phyloP scores from a whole-genome alignment of 2,113 vertebrate species.

The Carollia perspicillata region DNA sequence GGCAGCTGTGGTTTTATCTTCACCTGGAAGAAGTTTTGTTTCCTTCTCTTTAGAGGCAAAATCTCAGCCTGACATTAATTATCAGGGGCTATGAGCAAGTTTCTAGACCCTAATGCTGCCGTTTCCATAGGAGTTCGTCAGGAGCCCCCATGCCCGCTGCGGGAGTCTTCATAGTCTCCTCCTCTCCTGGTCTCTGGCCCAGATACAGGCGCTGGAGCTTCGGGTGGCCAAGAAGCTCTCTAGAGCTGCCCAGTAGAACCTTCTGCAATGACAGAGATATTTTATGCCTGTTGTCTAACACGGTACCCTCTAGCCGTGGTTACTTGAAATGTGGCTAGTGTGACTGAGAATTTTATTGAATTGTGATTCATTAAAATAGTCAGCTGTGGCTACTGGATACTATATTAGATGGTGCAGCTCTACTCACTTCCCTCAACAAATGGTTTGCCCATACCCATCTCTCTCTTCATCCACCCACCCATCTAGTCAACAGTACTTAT shows the following conservation, averaged over 20 bases:
- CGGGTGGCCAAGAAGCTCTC: neutral
- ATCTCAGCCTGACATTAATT: neutral
- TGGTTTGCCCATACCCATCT: neutral
- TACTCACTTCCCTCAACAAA: neutral
- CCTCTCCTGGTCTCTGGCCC: neutral
- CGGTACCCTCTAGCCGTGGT: neutral
- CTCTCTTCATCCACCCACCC: neutral
- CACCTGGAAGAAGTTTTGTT: neutral
- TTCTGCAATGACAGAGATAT: neutral
- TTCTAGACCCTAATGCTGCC: neutral
- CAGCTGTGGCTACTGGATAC: neutral
- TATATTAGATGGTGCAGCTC: neutral
- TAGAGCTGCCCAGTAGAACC: neutral
- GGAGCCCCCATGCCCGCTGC: neutral
- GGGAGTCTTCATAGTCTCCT: neutral
- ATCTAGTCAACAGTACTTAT: neutral
- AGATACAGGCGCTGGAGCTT: neutral
- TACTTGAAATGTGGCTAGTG: neutral
- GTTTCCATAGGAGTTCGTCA: neutral
- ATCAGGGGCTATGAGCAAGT: neutral
- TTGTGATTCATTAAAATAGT: slow-evolving; percentile 3
- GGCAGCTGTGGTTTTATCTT: neutral
- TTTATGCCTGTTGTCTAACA: neutral
- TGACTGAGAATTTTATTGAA: slow-evolving; percentile 5
- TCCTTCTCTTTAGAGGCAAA: neutral